These are phyloP conservation scores for Galemys pyrenaicus DNA, from an alignment of 2,113 vertebrate genomes.

Conservation along the genomic window DNA sequence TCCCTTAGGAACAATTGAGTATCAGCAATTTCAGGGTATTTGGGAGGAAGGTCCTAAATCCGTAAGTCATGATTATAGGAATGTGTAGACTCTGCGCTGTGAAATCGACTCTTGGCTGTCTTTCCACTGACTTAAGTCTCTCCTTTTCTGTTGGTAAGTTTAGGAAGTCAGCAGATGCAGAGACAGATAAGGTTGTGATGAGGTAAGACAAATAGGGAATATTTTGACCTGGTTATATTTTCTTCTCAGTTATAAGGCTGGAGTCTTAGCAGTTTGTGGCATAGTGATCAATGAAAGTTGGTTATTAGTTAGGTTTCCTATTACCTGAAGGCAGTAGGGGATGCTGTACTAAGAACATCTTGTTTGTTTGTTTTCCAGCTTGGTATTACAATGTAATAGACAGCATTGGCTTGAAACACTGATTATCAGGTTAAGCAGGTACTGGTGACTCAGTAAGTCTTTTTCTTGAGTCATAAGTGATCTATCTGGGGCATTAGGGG, in stretches of 20 bases:
- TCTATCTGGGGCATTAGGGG: neutral
- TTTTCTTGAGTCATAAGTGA: constrained; percentile 51
- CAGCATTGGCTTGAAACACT: constrained; percentile 53
- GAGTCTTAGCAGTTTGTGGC: neutral
- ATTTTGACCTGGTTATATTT: neutral
- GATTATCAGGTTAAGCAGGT: constrained; percentile 67
- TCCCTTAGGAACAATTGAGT: constrained; percentile 2
- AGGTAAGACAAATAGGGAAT: neutral
- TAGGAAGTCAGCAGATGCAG: neutral
- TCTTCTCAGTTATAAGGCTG: neutral
- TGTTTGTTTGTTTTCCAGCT: constrained; percentile 46
- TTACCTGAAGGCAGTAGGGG: neutral
- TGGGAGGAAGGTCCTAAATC: neutral
- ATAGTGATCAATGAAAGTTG: neutral
- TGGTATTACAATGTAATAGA: neutral
- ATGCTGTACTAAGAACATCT: neutral
- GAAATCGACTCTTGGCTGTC: neutral
- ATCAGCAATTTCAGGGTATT: constrained; percentile 31
- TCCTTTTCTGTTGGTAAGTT: neutral
- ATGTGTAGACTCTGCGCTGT: neutral
- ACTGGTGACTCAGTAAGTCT: constrained; percentile 63
- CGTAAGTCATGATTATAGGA: neutral
- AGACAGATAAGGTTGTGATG: constrained; percentile 3
- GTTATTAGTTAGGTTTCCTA: neutral
- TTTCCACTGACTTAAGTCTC: neutral